Conservation (phyloP, 2,888 invertebrate genomes). For the Mactromeris polynyma region DNA sequence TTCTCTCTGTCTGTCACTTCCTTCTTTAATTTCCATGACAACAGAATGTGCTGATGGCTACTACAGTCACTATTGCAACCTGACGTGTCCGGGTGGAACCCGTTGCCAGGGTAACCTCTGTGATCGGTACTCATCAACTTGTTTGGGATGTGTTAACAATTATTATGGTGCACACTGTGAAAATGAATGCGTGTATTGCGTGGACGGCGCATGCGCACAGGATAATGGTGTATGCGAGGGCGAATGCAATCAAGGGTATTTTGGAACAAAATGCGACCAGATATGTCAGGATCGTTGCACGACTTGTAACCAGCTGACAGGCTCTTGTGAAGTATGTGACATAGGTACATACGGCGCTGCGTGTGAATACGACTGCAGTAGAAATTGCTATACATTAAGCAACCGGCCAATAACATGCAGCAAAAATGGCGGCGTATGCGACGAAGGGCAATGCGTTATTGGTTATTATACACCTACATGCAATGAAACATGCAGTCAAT, state of each 20-base stretch:
- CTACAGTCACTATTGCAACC: slow-evolving; percentile 36
- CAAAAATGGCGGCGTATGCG: slow-evolving; percentile 45
- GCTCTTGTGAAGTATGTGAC: slow-evolving; percentile 53
- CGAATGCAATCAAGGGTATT: slow-evolving; percentile 45
- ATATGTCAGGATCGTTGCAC: slow-evolving; percentile 50
- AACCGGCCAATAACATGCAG: slow-evolving; percentile 38
- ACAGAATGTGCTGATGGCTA: slow-evolving; percentile 39
- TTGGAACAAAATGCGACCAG: slow-evolving; percentile 45
- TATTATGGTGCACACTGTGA: slow-evolving; percentile 49
- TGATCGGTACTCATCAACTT: slow-evolving; percentile 29
- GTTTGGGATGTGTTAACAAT: slow-evolving; percentile 26
- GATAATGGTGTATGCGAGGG: slow-evolving; percentile 40
- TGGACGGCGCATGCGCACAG: slow-evolving; percentile 45
- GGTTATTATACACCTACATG: slow-evolving; percentile 50
- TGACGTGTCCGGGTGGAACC: slow-evolving; percentile 40
- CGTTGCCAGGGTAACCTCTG: slow-evolving; percentile 32
- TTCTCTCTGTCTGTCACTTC: not conserved
- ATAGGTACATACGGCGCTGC: slow-evolving; percentile 41
- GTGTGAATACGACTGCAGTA: slow-evolving; percentile 60
- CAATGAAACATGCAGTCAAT: slow-evolving; percentile 28
- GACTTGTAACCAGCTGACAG: slow-evolving; percentile 46
- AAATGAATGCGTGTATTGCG: slow-evolving; percentile 43
- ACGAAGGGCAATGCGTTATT: slow-evolving; percentile 24
- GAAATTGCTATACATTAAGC: slow-evolving; percentile 26
- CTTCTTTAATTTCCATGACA: slow-evolving; percentile 6